These are phyloP conservation scores for Sebastes jordani DNA, from an alignment of 2,797 vertebrate species.

Conservation along the genomic window DNA sequence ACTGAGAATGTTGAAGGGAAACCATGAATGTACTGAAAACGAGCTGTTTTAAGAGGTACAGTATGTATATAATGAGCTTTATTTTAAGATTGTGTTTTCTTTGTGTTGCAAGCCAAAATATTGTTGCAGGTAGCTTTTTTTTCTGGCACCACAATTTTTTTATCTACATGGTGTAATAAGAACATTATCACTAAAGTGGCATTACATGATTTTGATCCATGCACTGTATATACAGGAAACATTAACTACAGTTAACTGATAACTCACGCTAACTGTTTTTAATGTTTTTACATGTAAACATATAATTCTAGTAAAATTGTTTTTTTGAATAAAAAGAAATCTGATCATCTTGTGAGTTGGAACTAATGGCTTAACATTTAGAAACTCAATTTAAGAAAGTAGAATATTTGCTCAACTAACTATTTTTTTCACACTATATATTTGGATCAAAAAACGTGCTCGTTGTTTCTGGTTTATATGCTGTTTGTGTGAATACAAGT, in stretches of 20 bases:
- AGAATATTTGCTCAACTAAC: neutral
- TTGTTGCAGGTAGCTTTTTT: neutral
- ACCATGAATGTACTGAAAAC: slow-evolving; percentile 47
- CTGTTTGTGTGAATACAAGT: slow-evolving; percentile 3
- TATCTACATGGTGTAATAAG: neutral
- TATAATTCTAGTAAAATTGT: neutral
- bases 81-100: neutral
- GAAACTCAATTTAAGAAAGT: neutral
- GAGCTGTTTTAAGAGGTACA: slow-evolving; percentile 10
- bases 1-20: slow-evolving; percentile 27
- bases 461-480: neutral
- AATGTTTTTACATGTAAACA: neutral
- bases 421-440: neutral
- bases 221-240: slow-evolving; percentile 8
- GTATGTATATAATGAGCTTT: slow-evolving; percentile 42
- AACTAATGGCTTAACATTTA: neutral
- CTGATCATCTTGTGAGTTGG: neutral
- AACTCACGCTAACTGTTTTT: neutral
- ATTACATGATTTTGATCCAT: slow-evolving; percentile 20
- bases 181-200: neutral
- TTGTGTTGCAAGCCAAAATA: slow-evolving; percentile 22
- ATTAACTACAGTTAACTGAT: neutral
- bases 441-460: slow-evolving; percentile 4
- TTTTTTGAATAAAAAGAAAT: neutral
- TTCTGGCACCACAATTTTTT: too few species aligned